Evolutionary conservation across 2,113 vertebrate genomes (phyloP).

Genomic region (Microtus ochrogaster): DNA sequence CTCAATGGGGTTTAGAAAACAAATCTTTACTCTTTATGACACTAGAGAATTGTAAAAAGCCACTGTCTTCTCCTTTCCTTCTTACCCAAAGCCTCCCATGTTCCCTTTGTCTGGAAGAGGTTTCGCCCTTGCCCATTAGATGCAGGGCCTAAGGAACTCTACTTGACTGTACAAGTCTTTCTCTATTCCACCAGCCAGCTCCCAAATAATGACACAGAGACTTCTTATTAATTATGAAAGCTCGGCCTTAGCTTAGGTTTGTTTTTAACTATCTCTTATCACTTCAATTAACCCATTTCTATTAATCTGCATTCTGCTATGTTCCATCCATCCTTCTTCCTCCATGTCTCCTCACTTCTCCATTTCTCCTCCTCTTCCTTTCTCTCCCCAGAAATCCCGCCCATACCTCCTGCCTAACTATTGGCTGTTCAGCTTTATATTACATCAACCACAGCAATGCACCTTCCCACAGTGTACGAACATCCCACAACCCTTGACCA

Average conservation of each 20-base stretch:
- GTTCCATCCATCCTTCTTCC: neutral
- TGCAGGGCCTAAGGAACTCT: neutral
- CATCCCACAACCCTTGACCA: neutral
- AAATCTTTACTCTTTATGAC: slow-evolving; percentile 35
- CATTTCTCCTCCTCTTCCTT: neutral
- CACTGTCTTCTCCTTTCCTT: neutral
- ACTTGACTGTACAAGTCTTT: neutral
- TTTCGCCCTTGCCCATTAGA: neutral
- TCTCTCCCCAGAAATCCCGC: neutral
- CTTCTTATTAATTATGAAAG: neutral
- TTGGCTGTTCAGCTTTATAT: neutral
- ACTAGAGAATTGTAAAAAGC: slow-evolving; percentile 33
- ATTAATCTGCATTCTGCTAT: neutral
- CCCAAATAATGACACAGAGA: neutral
- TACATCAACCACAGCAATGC: neutral
- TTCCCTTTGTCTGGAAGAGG: neutral
- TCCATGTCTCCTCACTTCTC: neutral
- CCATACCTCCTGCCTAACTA: neutral
- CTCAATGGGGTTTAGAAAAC: slow-evolving; percentile 55
- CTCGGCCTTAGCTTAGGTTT: neutral
- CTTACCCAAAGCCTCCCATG: neutral
- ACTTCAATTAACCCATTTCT: neutral
- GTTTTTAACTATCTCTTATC: neutral
- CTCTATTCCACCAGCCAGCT: neutral
- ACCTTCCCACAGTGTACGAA: neutral